Evolutionary conservation across 2,888 invertebrate genomes (phyloP).

Genomic region (Agriopis aurantiaria): DNA sequence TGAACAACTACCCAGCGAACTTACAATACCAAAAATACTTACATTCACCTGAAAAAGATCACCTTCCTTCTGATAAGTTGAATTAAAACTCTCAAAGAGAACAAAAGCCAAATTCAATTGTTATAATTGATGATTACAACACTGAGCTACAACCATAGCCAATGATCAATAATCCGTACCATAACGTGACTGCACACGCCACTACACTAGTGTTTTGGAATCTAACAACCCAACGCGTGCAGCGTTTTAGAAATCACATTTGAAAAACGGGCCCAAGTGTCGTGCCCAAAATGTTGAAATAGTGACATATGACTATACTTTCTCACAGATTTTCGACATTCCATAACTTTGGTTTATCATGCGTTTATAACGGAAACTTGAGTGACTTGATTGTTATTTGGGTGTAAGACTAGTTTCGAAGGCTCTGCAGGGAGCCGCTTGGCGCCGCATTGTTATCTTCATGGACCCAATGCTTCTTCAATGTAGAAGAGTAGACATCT

Average conservation of each 20-base stretch:
- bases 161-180: conserved; percentile 17
- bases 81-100: no score
- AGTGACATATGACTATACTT: conserved; percentile 19
- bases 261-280: conserved; percentile 21
- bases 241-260: conserved; percentile 21
- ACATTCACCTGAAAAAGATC: no score
- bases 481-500: no score
- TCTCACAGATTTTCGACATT: conserved; percentile 15
- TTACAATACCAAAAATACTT: no score
- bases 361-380: conserved; percentile 12
- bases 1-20: no score
- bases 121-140: background rate
- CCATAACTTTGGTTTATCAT: conserved; percentile 18
- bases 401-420: background rate
- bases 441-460: background rate
- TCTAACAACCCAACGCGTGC: background rate
- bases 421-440: background rate
- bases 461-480: no score
- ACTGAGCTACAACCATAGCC: background rate
- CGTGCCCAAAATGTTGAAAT: conserved; percentile 19
- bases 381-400: background rate
- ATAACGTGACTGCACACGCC: conserved; percentile 5
- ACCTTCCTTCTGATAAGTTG: no score
- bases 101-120: background rate
- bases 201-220: conserved; percentile 1